A percentile compares a stretch with the other conserved stretches of the same genome.
Evolutionary conservation across 2,113 vertebrate genomes (phyloP).

Genomic region (Mirounga angustirostris): DNA sequence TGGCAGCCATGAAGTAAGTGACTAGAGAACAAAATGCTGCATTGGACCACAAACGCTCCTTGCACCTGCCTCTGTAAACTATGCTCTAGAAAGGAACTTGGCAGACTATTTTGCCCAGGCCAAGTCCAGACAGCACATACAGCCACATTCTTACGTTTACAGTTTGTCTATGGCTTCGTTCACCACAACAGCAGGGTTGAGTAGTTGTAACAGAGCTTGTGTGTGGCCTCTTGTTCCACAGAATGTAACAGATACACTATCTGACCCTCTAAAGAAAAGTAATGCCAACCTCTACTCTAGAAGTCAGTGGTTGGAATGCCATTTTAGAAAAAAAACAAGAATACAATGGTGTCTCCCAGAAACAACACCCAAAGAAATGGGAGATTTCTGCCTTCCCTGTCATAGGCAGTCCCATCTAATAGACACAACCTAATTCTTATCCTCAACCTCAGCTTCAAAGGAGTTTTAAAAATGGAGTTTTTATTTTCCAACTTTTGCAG

Average conservation of each 20-base stretch:
- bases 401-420: background rate
- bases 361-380: background rate
- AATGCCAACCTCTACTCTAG: background rate
- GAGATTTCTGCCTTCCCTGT: background rate
- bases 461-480: background rate
- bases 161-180: background rate
- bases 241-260: background rate
- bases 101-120: background rate
- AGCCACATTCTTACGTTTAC: background rate
- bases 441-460: slow-evolving; percentile 12
- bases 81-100: background rate
- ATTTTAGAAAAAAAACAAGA: background rate
- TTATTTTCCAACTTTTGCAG: background rate
- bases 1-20: background rate
- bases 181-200: background rate
- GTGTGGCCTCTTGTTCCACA: background rate
- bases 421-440: background rate
- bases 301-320: background rate
- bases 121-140: background rate
- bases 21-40: background rate
- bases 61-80: background rate
- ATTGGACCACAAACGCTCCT: background rate
- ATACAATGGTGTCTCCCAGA: background rate
- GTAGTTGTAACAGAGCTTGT: background rate
- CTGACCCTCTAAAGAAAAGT: background rate